phyloP scores from a whole-genome alignment of 2,113 vertebrate species.

The Psilopogon haemacephalus region DNA sequence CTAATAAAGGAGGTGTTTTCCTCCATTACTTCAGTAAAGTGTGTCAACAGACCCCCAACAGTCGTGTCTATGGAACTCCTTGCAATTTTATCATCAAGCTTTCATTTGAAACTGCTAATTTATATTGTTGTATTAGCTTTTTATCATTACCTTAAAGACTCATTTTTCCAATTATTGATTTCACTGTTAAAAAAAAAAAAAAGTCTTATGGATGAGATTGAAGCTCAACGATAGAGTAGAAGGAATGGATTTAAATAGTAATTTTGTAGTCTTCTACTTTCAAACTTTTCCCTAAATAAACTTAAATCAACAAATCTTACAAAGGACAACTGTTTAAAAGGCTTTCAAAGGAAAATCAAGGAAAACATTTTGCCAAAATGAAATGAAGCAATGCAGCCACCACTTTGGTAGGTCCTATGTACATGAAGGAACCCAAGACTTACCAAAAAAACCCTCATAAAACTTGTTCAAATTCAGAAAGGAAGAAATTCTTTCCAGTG shows the following conservation, averaged over 20 bases:
- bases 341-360: background rate
- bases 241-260: background rate
- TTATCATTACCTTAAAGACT: background rate
- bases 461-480: background rate
- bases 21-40: background rate
- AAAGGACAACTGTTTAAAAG: background rate
- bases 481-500: background rate
- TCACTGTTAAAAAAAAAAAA: background rate
- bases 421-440: background rate
- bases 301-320: background rate
- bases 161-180: background rate
- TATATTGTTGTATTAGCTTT: background rate
- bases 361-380: background rate
- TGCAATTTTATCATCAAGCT: background rate
- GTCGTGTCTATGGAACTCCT: background rate
- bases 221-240: background rate
- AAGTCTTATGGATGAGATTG: background rate
- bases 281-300: background rate
- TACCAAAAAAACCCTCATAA: background rate
- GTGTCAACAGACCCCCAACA: background rate
- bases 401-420: background rate
- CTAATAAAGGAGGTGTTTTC: background rate
- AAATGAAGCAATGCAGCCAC: background rate
- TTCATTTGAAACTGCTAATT: background rate
- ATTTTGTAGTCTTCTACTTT: background rate